phyloP scores from a whole-genome alignment of 2,888 invertebrate genomes.

The Mythimna loreyi region DNA sequence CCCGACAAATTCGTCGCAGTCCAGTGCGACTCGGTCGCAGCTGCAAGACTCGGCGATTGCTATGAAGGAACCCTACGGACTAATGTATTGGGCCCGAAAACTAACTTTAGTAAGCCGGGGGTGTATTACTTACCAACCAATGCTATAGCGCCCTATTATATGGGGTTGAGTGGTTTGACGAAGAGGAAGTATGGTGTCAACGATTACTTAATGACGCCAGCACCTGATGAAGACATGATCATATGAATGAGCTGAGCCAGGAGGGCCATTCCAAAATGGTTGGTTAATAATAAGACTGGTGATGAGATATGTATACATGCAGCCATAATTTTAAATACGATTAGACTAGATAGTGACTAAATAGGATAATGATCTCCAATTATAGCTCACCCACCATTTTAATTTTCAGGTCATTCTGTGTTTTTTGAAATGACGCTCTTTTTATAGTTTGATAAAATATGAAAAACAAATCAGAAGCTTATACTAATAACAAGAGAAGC shows the following conservation, averaged over 20 bases:
- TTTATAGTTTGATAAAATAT: background rate
- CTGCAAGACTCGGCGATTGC: constrained; percentile 79
- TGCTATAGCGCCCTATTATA: constrained; percentile 76
- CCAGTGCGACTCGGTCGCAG: constrained; percentile 75
- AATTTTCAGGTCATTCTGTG: background rate
- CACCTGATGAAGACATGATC: constrained; percentile 77
- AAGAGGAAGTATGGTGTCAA: constrained; percentile 73
- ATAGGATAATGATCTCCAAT: background rate
- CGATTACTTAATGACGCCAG: constrained; percentile 74
- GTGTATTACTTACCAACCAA: constrained; percentile 82
- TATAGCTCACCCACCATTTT: background rate
- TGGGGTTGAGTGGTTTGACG: constrained; percentile 76
- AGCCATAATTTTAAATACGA: constrained; percentile 1
- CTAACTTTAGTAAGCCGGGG: constrained; percentile 81
- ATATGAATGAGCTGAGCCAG: constrained; percentile 41
- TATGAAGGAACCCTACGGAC: constrained; percentile 68
- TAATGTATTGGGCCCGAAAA: constrained; percentile 80
- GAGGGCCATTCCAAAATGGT: background rate
- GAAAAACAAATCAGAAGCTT: background rate
- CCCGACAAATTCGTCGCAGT: constrained; percentile 80
- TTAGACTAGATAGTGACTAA: background rate
- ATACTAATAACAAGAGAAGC: background rate
- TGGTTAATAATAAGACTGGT: background rate
- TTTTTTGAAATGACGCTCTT: background rate
- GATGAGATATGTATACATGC: background rate